phyloP scores from a whole-genome alignment of 2,113 vertebrate genomes.

The Bucco capensis region DNA sequence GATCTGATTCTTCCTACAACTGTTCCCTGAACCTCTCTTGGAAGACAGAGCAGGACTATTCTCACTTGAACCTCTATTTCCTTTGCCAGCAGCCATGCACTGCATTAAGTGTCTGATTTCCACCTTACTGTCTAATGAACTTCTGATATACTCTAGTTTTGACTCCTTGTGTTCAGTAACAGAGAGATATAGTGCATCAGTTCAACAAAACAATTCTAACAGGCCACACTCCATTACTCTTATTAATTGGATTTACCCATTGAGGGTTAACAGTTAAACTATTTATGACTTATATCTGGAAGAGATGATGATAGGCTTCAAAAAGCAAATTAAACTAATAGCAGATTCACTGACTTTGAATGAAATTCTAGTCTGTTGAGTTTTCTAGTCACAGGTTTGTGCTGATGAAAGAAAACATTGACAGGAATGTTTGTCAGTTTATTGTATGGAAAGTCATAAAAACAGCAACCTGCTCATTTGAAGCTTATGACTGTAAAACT shows the following conservation, averaged over 20 bases:
- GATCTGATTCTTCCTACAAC: not conserved
- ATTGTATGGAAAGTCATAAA: not conserved
- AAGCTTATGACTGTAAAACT: not conserved
- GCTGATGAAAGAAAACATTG: not conserved
- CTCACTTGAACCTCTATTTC: not conserved
- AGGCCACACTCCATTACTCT: not conserved
- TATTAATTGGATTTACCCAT: not conserved
- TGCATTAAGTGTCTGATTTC: not conserved
- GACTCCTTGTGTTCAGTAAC: not conserved
- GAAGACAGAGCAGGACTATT: not conserved
- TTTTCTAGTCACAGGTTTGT: not conserved
- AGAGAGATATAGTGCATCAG: not conserved
- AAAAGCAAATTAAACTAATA: constrained; percentile 9
- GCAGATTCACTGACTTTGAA: not conserved
- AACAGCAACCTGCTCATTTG: not conserved
- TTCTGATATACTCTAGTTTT: not conserved
- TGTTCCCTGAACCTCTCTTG: not conserved
- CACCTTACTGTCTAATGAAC: not conserved
- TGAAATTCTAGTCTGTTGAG: not conserved
- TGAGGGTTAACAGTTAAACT: not conserved
- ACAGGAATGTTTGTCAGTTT: not conserved
- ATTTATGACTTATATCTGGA: not conserved
- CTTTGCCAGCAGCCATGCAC: not conserved
- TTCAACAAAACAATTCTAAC: not conserved
- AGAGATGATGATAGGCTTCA: not conserved